Conservation (phyloP, 2,113 vertebrate genomes). For the Scartelaos histophorus region DNA sequence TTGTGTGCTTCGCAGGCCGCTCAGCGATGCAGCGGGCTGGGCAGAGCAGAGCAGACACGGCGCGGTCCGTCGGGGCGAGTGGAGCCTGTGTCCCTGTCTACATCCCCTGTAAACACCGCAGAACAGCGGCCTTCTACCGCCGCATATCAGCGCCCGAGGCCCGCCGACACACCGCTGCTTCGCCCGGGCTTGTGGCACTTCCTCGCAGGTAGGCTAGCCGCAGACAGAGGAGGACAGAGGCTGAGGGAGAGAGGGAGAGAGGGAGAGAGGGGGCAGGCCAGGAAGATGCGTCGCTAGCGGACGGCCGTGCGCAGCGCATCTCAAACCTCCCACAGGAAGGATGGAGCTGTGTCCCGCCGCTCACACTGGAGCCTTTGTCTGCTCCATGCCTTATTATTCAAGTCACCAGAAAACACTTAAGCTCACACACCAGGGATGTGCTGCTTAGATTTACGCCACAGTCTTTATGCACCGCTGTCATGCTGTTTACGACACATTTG, state of each 20-base stretch:
- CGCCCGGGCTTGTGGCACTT: constrained; percentile 49
- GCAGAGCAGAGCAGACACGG: constrained; percentile 61
- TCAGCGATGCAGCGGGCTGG: constrained; percentile 65
- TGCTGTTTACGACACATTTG: neutral
- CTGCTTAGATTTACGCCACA: neutral
- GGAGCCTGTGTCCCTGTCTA: constrained; percentile 57
- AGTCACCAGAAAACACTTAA: constrained; percentile 59
- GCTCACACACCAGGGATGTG: constrained; percentile 23
- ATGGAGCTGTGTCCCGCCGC: constrained; percentile 48
- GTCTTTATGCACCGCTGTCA: neutral
- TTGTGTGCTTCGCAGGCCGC: constrained; percentile 79
- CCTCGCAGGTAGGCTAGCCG: constrained; percentile 53
- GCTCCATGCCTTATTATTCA: constrained; percentile 48
- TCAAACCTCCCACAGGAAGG: constrained; percentile 73
- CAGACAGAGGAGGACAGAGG: constrained; percentile 41
- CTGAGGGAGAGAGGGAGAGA: constrained; percentile 14
- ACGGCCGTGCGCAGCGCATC: constrained; percentile 68
- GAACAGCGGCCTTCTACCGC: constrained; percentile 63
- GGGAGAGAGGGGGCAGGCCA: constrained; percentile 41
- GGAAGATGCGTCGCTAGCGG: constrained; percentile 67
- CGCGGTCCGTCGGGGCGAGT: constrained; percentile 44
- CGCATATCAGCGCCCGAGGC: constrained; percentile 55
- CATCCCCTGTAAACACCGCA: constrained; percentile 68
- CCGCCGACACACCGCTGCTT: constrained; percentile 48
- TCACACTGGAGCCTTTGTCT: constrained; percentile 59